phyloP scores from a whole-genome alignment of 2,797 vertebrate genomes.

The Anguilla megastoma region DNA sequence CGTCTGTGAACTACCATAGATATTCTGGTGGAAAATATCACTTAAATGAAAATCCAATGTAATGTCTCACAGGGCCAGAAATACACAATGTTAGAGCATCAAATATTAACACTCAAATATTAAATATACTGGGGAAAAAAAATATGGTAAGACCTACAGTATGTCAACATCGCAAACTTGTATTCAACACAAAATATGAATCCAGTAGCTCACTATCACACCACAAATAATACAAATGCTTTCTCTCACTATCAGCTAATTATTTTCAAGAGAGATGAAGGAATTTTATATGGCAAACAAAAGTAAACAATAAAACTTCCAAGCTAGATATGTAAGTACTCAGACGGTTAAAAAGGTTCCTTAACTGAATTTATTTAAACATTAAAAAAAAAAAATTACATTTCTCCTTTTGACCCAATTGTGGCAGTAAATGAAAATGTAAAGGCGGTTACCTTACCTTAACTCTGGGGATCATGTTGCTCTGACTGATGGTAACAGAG shows the following conservation, averaged over 20 bases:
- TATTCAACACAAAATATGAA: background rate
- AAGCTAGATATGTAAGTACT: background rate
- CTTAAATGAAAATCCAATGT: background rate
- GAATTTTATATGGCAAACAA: background rate
- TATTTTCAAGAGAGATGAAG: background rate
- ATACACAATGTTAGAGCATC: background rate
- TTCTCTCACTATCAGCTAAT: background rate
- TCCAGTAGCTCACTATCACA: background rate
- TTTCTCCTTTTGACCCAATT: background rate
- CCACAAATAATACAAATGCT: background rate
- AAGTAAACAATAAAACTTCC: background rate
- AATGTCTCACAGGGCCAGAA: background rate
- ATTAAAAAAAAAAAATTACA: background rate
- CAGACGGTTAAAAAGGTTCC: background rate
- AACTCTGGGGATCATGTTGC: constrained; percentile 16
- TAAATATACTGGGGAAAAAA: background rate
- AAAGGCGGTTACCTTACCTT: constrained; percentile 20
- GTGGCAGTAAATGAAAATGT: background rate
- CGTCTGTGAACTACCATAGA: background rate
- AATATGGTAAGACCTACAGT: background rate
- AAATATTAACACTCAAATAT: background rate
- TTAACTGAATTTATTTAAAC: background rate
- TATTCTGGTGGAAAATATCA: background rate
- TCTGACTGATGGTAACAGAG: background rate
- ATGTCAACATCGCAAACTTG: background rate